These are phyloP conservation scores for Alentia gelatinosa DNA, from an alignment of 2,888 invertebrate species.

Conservation along the genomic window DNA sequence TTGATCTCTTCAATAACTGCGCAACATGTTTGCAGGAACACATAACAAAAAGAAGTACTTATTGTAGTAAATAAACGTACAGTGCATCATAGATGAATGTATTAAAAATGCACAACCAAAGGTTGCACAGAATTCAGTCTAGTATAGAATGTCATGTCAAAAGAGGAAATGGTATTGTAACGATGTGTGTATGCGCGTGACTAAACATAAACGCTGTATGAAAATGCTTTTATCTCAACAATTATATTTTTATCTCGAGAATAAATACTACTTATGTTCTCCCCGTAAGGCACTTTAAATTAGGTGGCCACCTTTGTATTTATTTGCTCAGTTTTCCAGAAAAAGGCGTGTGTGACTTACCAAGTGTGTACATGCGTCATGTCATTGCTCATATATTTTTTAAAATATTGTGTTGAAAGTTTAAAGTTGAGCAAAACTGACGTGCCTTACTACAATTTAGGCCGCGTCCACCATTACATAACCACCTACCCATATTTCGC, in stretches of 20 bases:
- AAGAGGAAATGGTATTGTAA: too few species aligned
- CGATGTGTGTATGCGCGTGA: too few species aligned
- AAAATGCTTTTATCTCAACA: too few species aligned
- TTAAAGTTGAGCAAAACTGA: not conserved
- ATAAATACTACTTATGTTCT: too few species aligned
- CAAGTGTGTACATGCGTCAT: not conserved
- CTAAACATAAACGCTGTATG: too few species aligned
- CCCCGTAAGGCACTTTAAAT: too few species aligned
- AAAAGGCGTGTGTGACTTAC: too few species aligned
- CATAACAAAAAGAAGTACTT: not conserved
- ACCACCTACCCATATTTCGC: too few species aligned
- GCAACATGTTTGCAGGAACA: not conserved
- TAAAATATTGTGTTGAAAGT: not conserved
- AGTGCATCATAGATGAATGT: not conserved
- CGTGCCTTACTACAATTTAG: not conserved
- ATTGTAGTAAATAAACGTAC: not conserved
- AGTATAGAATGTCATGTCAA: slow-evolving; percentile 1
- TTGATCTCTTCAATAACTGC: not conserved
- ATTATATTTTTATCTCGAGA: too few species aligned
- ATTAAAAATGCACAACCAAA: not conserved
- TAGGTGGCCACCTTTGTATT: too few species aligned
- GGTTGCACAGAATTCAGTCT: not conserved
- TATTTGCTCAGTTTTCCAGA: not conserved
- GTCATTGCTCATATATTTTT: not conserved
- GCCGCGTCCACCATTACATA: not conserved